A percentile compares a stretch with the other conserved stretches of the same genome.
Conservation (phyloP, 2,888 invertebrate species). For the Eupithecia subfuscata region DNA sequence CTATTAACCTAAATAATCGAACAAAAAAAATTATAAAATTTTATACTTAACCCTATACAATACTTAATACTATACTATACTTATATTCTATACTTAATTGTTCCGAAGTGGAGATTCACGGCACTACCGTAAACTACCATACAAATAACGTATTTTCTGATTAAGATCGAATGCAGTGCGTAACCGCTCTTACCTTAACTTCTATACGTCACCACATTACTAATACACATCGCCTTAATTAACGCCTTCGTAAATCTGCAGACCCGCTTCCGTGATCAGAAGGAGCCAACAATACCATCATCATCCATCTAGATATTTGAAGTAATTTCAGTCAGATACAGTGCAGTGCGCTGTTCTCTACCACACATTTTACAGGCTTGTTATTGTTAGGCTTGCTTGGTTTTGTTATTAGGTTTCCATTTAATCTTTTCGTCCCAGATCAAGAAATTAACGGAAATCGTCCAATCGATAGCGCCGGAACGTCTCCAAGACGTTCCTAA, state of each 20-base stretch:
- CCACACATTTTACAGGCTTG: neutral
- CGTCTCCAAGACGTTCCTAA: no score
- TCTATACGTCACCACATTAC: neutral
- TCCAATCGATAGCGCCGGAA: no score
- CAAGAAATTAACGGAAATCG: no score
- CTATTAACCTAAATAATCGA: no score
- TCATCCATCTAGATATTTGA: neutral
- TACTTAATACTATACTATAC: no score
- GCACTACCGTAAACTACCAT: no score
- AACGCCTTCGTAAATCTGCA: neutral
- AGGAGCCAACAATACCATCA: neutral
- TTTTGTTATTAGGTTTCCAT: neutral
- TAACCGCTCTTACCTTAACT: neutral
- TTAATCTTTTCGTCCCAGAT: neutral
- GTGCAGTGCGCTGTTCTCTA: neutral
- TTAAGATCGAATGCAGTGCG: neutral
- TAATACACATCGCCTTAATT: neutral
- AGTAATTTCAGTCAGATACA: neutral
- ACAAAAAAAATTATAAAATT: no score
- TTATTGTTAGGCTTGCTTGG: neutral
- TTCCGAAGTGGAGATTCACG: neutral
- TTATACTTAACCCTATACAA: no score
- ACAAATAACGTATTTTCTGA: neutral
- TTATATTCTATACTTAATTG: no score
- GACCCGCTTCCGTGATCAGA: neutral